These are phyloP conservation scores for Campoletis raptor DNA, from an alignment of 2,888 invertebrate genomes.

Conservation along the genomic window DNA sequence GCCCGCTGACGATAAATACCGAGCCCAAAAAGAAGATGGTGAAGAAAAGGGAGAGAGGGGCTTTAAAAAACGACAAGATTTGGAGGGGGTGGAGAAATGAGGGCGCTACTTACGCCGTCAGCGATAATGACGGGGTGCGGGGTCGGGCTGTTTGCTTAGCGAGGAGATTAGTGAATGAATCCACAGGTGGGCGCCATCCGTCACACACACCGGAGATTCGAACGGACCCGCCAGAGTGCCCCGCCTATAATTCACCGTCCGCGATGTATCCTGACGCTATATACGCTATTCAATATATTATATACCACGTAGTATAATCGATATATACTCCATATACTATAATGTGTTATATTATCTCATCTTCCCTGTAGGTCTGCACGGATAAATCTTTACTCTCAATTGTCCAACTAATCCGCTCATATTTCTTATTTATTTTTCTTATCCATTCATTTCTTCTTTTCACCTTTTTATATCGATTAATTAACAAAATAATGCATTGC, in stretches of 20 bases:
- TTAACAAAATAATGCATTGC: neutral
- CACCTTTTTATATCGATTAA: neutral
- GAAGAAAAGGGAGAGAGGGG: conserved; percentile 13
- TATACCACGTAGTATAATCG: conserved; percentile 34
- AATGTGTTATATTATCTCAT: conserved; percentile 61
- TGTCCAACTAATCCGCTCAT: conserved; percentile 7
- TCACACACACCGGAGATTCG: conserved; percentile 78
- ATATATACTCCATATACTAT: conserved; percentile 35
- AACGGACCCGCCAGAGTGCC: conserved; percentile 66
- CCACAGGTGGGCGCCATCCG: conserved; percentile 85
- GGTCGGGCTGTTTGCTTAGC: conserved; percentile 84
- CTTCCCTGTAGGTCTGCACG: conserved; percentile 58
- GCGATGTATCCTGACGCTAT: conserved; percentile 46
- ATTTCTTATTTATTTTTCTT: neutral
- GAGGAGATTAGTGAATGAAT: conserved; percentile 85
- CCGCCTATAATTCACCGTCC: conserved; percentile 78
- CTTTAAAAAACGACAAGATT: conserved; percentile 40
- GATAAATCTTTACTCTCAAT: conserved; percentile 24
- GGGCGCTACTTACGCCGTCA: conserved; percentile 84
- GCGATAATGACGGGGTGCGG: conserved; percentile 84
- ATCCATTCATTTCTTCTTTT: neutral
- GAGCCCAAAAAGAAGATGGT: conserved; percentile 71
- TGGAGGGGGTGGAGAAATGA: conserved; percentile 55
- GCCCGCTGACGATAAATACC: conserved; percentile 81
- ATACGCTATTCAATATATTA: conserved; percentile 33